phyloP scores from a whole-genome alignment of 2,113 vertebrate species.

The Leucopternis melanops region DNA sequence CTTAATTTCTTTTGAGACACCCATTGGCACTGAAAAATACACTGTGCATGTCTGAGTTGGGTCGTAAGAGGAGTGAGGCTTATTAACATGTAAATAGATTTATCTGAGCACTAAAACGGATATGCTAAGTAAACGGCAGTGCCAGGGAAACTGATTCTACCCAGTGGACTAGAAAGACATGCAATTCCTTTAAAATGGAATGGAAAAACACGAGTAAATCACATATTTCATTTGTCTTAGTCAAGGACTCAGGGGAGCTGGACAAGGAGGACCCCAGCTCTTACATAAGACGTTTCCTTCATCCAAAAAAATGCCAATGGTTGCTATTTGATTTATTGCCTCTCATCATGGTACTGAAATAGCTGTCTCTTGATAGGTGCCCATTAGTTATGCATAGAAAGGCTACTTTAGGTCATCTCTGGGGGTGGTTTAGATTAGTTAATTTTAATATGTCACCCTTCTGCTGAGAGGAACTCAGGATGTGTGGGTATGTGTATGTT shows the following conservation, averaged over 20 bases:
- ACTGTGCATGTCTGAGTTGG: background rate
- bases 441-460: background rate
- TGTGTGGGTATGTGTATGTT: background rate
- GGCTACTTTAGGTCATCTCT: background rate
- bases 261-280: background rate
- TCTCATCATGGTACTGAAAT: background rate
- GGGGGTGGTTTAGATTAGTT: background rate
- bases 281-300: background rate
- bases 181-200: background rate
- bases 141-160: background rate
- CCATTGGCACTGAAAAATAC: background rate
- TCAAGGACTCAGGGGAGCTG: background rate
- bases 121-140: slow-evolving; percentile 1
- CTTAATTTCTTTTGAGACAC: background rate
- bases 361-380: background rate
- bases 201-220: background rate
- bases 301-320: background rate
- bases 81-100: slow-evolving; percentile 26
- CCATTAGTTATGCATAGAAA: background rate
- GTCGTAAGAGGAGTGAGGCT: background rate
- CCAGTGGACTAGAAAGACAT: background rate
- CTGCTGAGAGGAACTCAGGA: background rate
- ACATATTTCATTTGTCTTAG: background rate
- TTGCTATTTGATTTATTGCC: background rate
- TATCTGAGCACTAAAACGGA: background rate